These are phyloP conservation scores for Petaurus breviceps DNA, from an alignment of 2,113 vertebrate species.

Conservation along the genomic window DNA sequence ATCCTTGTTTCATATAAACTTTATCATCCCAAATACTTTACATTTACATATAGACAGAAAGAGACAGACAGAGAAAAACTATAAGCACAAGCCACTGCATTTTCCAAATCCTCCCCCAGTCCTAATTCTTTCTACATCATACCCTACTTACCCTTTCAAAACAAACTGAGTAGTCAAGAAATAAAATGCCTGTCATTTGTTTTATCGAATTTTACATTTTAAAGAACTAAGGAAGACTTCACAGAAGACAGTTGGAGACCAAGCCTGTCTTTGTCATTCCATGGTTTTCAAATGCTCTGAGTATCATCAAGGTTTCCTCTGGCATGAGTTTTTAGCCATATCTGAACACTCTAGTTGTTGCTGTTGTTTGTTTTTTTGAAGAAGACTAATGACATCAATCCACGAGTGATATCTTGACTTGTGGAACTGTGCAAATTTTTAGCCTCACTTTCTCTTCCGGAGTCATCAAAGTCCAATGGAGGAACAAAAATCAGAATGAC, in stretches of 20 bases:
- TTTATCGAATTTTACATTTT: constrained; percentile 30
- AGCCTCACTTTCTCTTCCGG: background rate
- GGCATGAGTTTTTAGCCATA: constrained; percentile 42
- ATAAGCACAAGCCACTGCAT: background rate
- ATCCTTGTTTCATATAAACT: constrained; percentile 22
- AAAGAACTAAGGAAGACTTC: constrained; percentile 14
- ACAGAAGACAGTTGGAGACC: background rate
- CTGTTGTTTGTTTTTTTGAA: background rate
- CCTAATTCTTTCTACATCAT: background rate
- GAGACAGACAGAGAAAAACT: too few species aligned
- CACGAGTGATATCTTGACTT: background rate
- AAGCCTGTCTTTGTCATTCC: background rate
- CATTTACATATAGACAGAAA: too few species aligned
- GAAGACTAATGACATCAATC: background rate
- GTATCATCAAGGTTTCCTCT: constrained; percentile 21
- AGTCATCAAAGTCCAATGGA: background rate
- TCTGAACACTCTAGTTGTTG: background rate
- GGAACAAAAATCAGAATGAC: constrained; percentile 33
- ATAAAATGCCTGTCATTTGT: background rate
- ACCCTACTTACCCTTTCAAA: background rate
- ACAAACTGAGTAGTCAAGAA: constrained; percentile 2
- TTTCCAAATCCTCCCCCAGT: background rate
- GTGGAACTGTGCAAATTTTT: background rate
- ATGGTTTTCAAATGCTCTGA: constrained; percentile 31
- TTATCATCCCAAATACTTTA: background rate